A percentile compares a stretch with the other conserved stretches of the same genome.
phyloP scores from a whole-genome alignment of 2,888 invertebrate species.

The Cotesia congregata region DNA sequence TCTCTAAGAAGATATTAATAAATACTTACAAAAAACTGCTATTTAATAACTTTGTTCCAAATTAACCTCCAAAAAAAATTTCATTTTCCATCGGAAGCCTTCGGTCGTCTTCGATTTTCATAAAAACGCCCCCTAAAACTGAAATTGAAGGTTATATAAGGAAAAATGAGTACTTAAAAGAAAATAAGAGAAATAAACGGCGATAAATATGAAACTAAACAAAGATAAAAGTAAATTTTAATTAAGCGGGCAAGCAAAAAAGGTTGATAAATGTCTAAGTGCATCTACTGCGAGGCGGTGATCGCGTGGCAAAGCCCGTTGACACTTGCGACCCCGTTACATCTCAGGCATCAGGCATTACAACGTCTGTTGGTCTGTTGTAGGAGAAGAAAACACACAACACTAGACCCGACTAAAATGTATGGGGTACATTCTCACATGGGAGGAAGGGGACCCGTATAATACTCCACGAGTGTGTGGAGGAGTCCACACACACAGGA shows the following conservation, averaged over 20 bases:
- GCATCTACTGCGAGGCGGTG: slow-evolving; percentile 25
- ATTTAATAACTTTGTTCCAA: too few relatives aligned
- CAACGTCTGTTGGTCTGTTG: slow-evolving; percentile 25
- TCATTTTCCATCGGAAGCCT: too few relatives aligned
- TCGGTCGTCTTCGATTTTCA: too few relatives aligned
- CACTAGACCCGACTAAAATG: slow-evolving; percentile 8
- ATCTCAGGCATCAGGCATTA: slow-evolving; percentile 26
- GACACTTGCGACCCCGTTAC: slow-evolving; percentile 42
- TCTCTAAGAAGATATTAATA: too few relatives aligned
- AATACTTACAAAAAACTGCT: too few relatives aligned
- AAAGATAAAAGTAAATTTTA: slow-evolving; percentile 11
- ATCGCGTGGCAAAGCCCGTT: slow-evolving; percentile 39
- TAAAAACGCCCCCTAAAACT: too few relatives aligned
- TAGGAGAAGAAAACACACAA: not conserved
- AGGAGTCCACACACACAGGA: not conserved
- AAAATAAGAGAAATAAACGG: not conserved
- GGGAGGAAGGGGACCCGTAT: not conserved
- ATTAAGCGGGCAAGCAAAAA: slow-evolving; percentile 12
- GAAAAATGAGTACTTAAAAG: too few relatives aligned
- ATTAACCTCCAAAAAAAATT: too few relatives aligned
- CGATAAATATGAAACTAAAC: not conserved
- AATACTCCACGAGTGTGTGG: not conserved
- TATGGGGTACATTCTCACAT: not conserved
- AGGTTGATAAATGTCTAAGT: slow-evolving; percentile 1
- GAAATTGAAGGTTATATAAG: too few relatives aligned